Percentiles rank a stretch among this genome's conserved stretches.
phyloP scores from a whole-genome alignment of 2,888 invertebrate species.

The Tolmerus cingulatus region DNA sequence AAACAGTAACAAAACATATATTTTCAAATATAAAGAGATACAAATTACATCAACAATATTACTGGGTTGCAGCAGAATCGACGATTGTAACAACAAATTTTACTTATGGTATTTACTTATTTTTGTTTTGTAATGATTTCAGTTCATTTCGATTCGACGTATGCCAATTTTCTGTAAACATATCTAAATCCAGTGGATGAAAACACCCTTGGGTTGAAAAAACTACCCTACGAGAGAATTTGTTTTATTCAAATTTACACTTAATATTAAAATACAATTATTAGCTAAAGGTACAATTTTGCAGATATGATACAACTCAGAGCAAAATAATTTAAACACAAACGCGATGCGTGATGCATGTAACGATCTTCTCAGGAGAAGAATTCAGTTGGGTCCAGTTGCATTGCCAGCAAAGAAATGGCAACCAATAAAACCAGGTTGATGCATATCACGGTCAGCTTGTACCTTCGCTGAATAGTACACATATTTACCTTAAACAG shows the following conservation, averaged over 20 bases:
- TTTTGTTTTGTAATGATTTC: neutral
- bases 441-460: neutral
- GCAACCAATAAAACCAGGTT: neutral
- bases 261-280: neutral
- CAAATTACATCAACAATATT: neutral
- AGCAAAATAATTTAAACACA: neutral
- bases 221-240: slow-evolving; percentile 20
- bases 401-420: neutral
- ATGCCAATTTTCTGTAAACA: slow-evolving; percentile 44
- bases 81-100: neutral
- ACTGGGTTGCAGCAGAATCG: neutral
- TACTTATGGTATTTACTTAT: no score
- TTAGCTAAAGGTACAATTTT: neutral
- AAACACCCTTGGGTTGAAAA: slow-evolving; percentile 44
- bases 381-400: neutral
- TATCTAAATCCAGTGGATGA: slow-evolving; percentile 45
- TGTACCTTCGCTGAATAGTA: neutral
- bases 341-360: neutral
- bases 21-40: neutral
- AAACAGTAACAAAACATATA: neutral
- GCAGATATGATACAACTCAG: neutral
- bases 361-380: neutral
- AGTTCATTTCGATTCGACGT: slow-evolving; percentile 5
- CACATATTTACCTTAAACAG: slow-evolving; percentile 18
- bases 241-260: neutral